phyloP scores from a whole-genome alignment of 2,797 vertebrate species.

The Nannoperca australis region DNA sequence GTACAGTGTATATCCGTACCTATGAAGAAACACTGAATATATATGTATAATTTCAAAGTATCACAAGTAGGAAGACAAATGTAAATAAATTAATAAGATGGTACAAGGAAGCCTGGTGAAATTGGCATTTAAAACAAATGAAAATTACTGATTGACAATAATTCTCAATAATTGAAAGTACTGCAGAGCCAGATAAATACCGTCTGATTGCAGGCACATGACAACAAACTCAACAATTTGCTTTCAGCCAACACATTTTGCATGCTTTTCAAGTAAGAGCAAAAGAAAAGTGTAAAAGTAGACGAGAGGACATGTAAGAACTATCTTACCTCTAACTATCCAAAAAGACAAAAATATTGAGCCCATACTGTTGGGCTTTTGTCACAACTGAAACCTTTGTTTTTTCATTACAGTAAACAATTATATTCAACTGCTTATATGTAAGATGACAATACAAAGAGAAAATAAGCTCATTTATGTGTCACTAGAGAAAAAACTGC shows the following conservation, averaged over 20 bases:
- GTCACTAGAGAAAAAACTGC: slow-evolving; percentile 54
- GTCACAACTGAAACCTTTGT: slow-evolving; percentile 22
- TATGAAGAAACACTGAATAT: slow-evolving; percentile 25
- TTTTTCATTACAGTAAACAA: slow-evolving; percentile 35
- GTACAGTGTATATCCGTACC: slow-evolving; percentile 51
- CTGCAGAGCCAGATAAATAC: slow-evolving; percentile 21
- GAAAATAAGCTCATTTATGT: slow-evolving; percentile 32
- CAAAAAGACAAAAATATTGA: slow-evolving; percentile 22
- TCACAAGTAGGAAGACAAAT: neutral
- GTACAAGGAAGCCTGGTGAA: slow-evolving; percentile 22
- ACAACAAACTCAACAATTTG: slow-evolving; percentile 16
- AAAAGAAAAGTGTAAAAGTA: slow-evolving; percentile 14
- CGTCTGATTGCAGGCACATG: slow-evolving; percentile 51
- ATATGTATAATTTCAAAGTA: no score
- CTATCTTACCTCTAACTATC: slow-evolving; percentile 11
- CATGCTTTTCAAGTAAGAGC: slow-evolving; percentile 55
- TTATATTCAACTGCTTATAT: slow-evolving; percentile 15
- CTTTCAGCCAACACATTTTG: slow-evolving; percentile 23
- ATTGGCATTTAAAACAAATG: neutral
- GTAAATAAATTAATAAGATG: slow-evolving; percentile 52
- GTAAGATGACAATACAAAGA: slow-evolving; percentile 27
- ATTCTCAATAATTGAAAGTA: neutral
- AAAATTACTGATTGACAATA: neutral
- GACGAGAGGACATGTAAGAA: slow-evolving; percentile 7
- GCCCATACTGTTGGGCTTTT: slow-evolving; percentile 1